A percentile compares a stretch with the other conserved stretches of the same genome.
phyloP scores from a whole-genome alignment of 30 jellyfish, hydroid and myxozoan genomes.

The Hydractinia symbiolongicarpus region DNA sequence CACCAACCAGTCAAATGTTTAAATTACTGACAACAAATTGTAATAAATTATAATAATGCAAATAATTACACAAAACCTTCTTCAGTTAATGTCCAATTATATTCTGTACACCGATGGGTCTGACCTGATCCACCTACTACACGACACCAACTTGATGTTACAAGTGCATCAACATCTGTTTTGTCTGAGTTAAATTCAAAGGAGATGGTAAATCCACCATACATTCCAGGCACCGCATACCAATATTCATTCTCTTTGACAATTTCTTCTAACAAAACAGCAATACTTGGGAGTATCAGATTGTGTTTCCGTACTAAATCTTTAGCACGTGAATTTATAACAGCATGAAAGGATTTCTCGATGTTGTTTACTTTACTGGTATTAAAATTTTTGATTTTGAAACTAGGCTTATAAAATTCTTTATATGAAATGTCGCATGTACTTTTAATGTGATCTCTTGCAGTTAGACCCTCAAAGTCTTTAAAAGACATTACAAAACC shows the following conservation, averaged over 20 bases:
- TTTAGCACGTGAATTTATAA: neutral
- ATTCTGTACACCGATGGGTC: conserved; percentile 23
- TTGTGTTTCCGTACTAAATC: conserved; percentile 1
- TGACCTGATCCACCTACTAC: conserved; percentile 41
- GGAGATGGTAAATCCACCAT: conserved; percentile 27
- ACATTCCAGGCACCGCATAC: conserved; percentile 30
- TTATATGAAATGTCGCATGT: neutral
- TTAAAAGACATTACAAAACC: neutral
- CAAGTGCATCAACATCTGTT: conserved; percentile 16
- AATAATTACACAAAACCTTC: conserved; percentile 25
- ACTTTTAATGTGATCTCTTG: conserved; percentile 4
- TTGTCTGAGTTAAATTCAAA: conserved; percentile 21
- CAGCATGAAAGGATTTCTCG: neutral
- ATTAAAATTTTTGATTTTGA: neutral
- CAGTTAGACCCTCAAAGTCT: conserved; percentile 1
- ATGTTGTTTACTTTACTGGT: neutral
- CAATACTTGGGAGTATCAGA: conserved; percentile 2
- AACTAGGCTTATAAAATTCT: conserved; percentile 1
- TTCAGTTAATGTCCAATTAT: neutral
- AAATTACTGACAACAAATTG: no score
- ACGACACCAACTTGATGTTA: conserved; percentile 34
- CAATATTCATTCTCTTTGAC: neutral
- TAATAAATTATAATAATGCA: no score
- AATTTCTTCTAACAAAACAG: conserved; percentile 21
- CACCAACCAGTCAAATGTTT: no score